Base-by-base conservation (phyloP, 2,113 vertebrate genomes). In the Laticauda laticaudata region DNA sequence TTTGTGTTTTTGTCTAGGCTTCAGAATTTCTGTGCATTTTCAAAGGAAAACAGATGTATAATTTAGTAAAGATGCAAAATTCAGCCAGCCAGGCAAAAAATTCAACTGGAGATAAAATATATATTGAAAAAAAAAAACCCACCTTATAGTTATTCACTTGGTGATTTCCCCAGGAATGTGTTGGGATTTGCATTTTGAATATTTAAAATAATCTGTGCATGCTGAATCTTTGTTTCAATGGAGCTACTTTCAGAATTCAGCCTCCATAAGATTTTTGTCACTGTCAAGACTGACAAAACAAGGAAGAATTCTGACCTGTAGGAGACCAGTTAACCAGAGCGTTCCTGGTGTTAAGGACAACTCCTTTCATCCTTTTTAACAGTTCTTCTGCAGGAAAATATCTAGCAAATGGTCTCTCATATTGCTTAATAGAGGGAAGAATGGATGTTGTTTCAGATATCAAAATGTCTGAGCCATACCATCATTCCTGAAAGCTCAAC, bases 21-120 rank as follows among this genome's bases (percentile, higher is more conserved):
- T 85, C n/a, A 90, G 75, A 53, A 61, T 43, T 64, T 87, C 45
- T 64, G 23, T 59, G 92, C 24, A 86, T 87, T 93, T 86, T 51
- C 43, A 14, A 87, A 55, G 53, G 75, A 59, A 64, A 93, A 90
- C 88, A 86, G 29, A 21, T 51, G 48, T 54, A 43, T 64, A 92
- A 43, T 88, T 53, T 69, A 43, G 48, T 69, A 75, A 69, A 92
- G 59, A 57, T 88, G 48, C 11, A 45, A 85, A n/a, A 86, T 55
- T 21, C 43, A 56, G n/a, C 1, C 48, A 48, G 18, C 3, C 6
- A 93, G 61, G 43, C 89, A 92, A 24, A 39, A 90, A 53, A 59
- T 53, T 53, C 54, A 86, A 29, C 26, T 3, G 88, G 88, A 90
- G 39, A 56, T 2, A 43, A 92, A 90, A 89, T 15, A 26, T 85